Percentiles rank a stretch among this genome's conserved stretches.
phyloP scores from a whole-genome alignment of 35 echinoderm and acorn worm genomes.

The Apostichopus parvimensis region DNA sequence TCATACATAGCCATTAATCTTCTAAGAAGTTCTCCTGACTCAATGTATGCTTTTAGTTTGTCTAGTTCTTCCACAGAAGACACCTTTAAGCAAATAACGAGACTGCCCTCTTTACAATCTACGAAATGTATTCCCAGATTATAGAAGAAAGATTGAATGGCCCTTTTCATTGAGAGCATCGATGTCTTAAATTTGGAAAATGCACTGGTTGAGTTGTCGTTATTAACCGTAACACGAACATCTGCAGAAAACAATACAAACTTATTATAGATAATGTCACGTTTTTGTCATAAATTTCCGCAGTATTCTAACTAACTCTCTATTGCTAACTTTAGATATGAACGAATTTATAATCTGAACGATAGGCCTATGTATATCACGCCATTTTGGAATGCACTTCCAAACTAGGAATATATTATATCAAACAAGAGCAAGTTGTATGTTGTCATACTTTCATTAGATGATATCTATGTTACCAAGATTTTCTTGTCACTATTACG shows the following conservation, averaged over 20 bases:
- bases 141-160: not conserved
- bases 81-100: not conserved
- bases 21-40: not conserved
- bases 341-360: no score
- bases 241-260: not conserved
- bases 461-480: no score
- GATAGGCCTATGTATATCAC: no score
- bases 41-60: not conserved
- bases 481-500: no score
- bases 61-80: not conserved
- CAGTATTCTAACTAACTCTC: no score
- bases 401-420: no score
- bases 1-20: not conserved
- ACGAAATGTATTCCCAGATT: not conserved
- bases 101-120: not conserved
- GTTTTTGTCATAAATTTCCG: no score
- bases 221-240: not conserved
- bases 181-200: not conserved
- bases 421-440: no score
- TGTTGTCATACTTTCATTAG: no score
- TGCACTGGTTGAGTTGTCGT: not conserved
- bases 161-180: not conserved
- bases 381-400: no score
- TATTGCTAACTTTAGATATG: no score
- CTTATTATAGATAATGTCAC: no score